Percentiles rank a stretch among this genome's conserved stretches.
Evolutionary conservation across 2,797 vertebrate species (phyloP).

Genomic region (Thunnus albacares): DNA sequence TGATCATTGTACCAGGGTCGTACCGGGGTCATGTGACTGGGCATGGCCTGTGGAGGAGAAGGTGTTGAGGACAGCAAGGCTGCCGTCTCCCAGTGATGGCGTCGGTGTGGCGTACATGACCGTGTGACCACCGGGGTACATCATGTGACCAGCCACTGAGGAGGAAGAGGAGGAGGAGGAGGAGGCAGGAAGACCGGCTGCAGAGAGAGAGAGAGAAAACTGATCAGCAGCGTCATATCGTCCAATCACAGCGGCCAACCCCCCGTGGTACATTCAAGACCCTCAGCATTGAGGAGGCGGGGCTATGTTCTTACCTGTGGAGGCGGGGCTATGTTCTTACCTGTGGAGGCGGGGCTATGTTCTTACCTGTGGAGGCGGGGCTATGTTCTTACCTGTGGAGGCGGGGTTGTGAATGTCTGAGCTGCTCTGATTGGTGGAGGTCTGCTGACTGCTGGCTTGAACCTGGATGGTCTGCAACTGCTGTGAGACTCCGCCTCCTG

Average conservation of each 20-base stretch:
- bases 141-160: conserved; percentile 93
- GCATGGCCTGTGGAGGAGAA: conserved; percentile 90
- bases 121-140: conserved; percentile 92
- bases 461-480: conserved; percentile 94
- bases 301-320: conserved; percentile 84
- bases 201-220: conserved; percentile 10
- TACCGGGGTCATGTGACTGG: conserved; percentile 92
- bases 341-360: conserved; percentile 85
- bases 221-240: background rate
- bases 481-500: conserved; percentile 91
- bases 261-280: background rate
- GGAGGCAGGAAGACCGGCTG: conserved; percentile 90
- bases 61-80: conserved; percentile 93
- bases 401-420: conserved; percentile 90
- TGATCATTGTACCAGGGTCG: conserved; percentile 31
- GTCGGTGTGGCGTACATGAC: conserved; percentile 93
- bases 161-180: conserved; percentile 92
- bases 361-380: conserved; percentile 89
- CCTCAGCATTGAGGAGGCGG: background rate
- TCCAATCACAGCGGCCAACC: background rate
- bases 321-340: conserved; percentile 82
- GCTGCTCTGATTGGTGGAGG: conserved; percentile 89
- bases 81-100: conserved; percentile 88
- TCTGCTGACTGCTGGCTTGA: conserved; percentile 89
- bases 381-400: conserved; percentile 86